Evolutionary conservation across 1,140 invertebrate genomes (phyloP).

Genomic region (Brachionus angularis): DNA sequence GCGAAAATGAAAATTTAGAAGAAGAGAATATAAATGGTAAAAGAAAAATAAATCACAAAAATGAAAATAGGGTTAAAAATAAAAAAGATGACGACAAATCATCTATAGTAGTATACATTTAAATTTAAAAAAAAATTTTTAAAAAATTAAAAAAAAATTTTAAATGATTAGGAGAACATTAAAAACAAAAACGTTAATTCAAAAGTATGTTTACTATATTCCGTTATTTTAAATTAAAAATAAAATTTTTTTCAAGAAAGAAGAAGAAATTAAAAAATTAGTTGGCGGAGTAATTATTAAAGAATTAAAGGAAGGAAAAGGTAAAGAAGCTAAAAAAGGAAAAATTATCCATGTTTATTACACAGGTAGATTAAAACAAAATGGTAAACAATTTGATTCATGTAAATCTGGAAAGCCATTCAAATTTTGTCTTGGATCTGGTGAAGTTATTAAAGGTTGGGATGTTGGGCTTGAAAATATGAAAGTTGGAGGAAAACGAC

Average conservation of each 20-base stretch:
- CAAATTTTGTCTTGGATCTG: conserved; percentile 33
- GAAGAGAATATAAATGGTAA: neutral
- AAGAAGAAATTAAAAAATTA: conserved; percentile 17
- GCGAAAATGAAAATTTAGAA: conserved; percentile 14
- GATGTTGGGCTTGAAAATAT: conserved; percentile 74
- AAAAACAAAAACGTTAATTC: too few relatives aligned
- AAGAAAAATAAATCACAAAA: neutral
- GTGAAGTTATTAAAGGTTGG: conserved; percentile 66
- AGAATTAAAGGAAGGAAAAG: conserved; percentile 13
- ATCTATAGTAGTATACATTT: neutral
- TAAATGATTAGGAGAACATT: too few relatives aligned
- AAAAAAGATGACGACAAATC: conserved; percentile 19
- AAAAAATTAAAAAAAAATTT: too few relatives aligned
- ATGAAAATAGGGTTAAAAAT: neutral
- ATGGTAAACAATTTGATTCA: conserved; percentile 38
- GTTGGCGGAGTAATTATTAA: neutral
- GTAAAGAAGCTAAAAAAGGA: conserved; percentile 36
- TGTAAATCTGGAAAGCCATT: conserved; percentile 38
- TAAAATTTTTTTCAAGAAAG: neutral
- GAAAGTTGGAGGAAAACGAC: conserved; percentile 83
- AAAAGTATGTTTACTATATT: neutral
- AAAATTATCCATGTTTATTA: conserved; percentile 41
- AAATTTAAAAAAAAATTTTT: neutral
- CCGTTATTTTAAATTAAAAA: neutral
- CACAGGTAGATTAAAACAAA: conserved; percentile 22